Evolutionary conservation across 2,797 vertebrate species (phyloP).

Genomic region (Phalanger gymnotis): DNA sequence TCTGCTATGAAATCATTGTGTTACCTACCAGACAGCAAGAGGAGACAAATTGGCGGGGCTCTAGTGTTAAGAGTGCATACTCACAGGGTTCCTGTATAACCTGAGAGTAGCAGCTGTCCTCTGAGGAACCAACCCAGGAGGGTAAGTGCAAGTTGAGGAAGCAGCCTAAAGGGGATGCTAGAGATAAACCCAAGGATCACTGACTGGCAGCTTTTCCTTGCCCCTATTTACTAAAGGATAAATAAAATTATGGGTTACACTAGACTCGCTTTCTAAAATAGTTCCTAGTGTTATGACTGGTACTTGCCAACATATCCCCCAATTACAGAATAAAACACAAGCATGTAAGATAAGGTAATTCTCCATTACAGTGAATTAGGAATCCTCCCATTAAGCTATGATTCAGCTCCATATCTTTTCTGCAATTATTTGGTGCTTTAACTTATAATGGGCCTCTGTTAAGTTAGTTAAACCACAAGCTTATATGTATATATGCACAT

Average conservation of each 20-base stretch:
- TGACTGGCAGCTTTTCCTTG: slow-evolving; percentile 46
- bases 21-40: not conserved
- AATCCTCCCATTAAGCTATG: slow-evolving; percentile 45
- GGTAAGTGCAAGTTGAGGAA: not conserved
- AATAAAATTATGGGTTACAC: slow-evolving; percentile 70
- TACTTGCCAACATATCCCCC: slow-evolving; percentile 42
- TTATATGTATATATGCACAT: not conserved
- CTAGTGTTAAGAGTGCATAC: not conserved
- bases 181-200: slow-evolving; percentile 59
- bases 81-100: not conserved
- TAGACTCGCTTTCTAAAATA: slow-evolving; percentile 41
- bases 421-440: slow-evolving; percentile 14
- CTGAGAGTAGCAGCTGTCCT: not conserved
- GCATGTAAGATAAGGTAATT: not conserved
- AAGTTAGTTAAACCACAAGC: slow-evolving; percentile 41
- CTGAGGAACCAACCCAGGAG: not conserved
- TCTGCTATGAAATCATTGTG: not conserved
- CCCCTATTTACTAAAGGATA: slow-evolving; percentile 61
- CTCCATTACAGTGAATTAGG: slow-evolving; percentile 48
- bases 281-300: slow-evolving; percentile 57
- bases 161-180: not conserved
- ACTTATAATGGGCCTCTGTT: slow-evolving; percentile 6
- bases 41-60: not conserved
- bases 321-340: slow-evolving; percentile 58
- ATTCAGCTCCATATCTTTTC: slow-evolving; percentile 12